Evolutionary conservation across 2,797 vertebrate genomes (phyloP), one percentile per base, ranked within the genome.

Genomic region (Enteromius mattozi): DNA sequence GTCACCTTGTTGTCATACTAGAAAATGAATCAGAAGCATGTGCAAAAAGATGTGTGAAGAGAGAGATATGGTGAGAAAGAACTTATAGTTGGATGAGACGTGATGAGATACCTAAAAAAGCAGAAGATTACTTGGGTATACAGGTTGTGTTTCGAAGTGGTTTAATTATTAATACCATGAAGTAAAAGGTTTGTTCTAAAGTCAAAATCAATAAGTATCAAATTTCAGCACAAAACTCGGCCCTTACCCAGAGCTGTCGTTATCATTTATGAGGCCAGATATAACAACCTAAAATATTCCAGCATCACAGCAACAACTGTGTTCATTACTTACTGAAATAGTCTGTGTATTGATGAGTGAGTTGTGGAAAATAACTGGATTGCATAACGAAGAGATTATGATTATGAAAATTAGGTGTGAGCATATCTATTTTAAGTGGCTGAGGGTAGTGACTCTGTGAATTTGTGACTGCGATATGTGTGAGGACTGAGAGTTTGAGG

Each of bases 51-150:
- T 42, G 51, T 72, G 68, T 71, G 24, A 88, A 87, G 72, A 83
- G 87, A 84, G 80, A 86, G 90, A 90, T 87, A 80, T 70, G 19
- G 68, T 74, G 79, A 77, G 78, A 85, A 87, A 88, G n/a, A 89
- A 66, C n/a, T 80, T 80, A 87, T 21, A 77, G 56, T 47, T 69
- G 66, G 51, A 71, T 49, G 10, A 61, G 45, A 27, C 19, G 27
- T 72, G 71, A 51, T 37, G 47, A 77, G 65, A 71, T 65, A 42
- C 19, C 45, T 51, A 66, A 3, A 3, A 69, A 47, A 9, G 30
- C 56, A 78, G 16, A 8, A 42, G 13, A 42, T 68, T 59, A 42
- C 42, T 89, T 86, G 90, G 85, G 59, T 83, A 90, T 63, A 24
- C 63, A 24, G 56, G 63, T 51, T 9, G 14, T 63, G 19, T 54